A percentile compares a stretch with the other conserved stretches of the same genome.
Conservation (phyloP, 2,113 vertebrate species). For the Rhinopomastus cyanomelas region DNA sequence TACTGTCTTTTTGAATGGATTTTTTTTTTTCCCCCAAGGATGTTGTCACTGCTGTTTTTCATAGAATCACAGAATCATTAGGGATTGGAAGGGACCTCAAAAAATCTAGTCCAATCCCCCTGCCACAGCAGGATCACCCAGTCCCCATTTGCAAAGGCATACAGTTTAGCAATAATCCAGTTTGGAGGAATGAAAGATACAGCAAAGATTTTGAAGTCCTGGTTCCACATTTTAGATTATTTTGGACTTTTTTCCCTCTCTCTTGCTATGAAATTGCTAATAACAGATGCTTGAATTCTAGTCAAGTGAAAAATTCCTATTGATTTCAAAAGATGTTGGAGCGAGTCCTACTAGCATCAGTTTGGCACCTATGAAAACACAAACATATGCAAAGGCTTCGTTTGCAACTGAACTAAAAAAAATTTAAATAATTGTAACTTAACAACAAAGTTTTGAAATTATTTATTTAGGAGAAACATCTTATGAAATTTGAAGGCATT, state of each 20-base stretch:
- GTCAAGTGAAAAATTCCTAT: slow-evolving; percentile 61
- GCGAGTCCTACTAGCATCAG: slow-evolving; percentile 53
- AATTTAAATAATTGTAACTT: background rate
- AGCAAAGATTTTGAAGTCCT: background rate
- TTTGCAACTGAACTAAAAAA: slow-evolving; percentile 1
- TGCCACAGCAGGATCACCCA: too few relatives aligned
- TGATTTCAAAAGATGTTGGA: slow-evolving; percentile 60
- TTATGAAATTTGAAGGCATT: background rate
- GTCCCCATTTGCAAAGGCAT: background rate
- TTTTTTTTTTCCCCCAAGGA: background rate
- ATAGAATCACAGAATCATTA: too few relatives aligned
- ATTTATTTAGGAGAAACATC: background rate
- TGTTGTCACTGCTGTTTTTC: background rate
- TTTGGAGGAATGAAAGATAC: background rate
- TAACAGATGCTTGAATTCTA: slow-evolving; percentile 61
- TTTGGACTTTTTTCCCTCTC: background rate
- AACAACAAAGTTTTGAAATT: background rate
- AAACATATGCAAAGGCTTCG: slow-evolving; percentile 31
- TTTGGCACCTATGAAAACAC: slow-evolving; percentile 57
- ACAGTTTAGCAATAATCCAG: background rate
- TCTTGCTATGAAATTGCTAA: slow-evolving; percentile 24
- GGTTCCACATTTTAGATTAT: background rate
- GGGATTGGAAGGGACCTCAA: too few relatives aligned
- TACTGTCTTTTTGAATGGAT: background rate
- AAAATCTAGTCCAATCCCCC: too few relatives aligned